These are phyloP conservation scores for Trematomus bernacchii DNA, from an alignment of 2,797 vertebrate species.

Conservation along the genomic window DNA sequence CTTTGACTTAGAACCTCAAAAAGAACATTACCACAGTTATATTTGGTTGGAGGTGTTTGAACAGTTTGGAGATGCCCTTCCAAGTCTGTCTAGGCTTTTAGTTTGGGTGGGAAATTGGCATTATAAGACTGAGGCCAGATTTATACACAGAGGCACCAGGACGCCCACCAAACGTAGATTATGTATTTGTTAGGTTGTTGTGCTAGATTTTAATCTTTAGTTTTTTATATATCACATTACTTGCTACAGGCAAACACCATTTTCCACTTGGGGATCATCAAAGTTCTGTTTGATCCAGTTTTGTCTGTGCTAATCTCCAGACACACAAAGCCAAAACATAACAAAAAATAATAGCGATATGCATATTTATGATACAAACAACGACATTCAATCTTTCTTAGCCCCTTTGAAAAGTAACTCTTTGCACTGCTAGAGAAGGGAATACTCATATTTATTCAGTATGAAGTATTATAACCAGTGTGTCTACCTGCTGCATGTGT, in stretches of 20 bases:
- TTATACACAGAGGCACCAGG: not conserved
- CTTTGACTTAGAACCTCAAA: no score
- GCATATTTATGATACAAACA: constrained; percentile 45
- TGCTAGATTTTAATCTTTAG: constrained; percentile 24
- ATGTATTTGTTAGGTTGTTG: not conserved
- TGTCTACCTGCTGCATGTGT: constrained; percentile 97
- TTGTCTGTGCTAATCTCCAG: constrained; percentile 60
- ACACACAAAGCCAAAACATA: constrained; percentile 53
- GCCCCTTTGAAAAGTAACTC: constrained; percentile 12
- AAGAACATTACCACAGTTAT: no score
- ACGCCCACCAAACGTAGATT: not conserved
- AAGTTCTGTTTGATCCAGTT: constrained; percentile 60
- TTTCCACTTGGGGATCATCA: constrained; percentile 32
- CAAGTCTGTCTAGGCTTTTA: no score
- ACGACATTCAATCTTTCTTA: constrained; percentile 29
- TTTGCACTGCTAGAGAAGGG: not conserved
- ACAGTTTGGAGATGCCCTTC: no score
- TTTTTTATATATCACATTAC: constrained; percentile 10
- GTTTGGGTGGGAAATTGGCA: not conserved
- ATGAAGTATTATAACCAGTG: not conserved
- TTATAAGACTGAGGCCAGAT: not conserved
- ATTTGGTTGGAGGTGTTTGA: no score
- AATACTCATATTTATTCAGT: not conserved
- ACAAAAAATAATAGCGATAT: constrained; percentile 28
- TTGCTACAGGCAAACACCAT: constrained; percentile 18